Conservation (phyloP, 2,888 invertebrate species). For the Carabus problematicus region DNA sequence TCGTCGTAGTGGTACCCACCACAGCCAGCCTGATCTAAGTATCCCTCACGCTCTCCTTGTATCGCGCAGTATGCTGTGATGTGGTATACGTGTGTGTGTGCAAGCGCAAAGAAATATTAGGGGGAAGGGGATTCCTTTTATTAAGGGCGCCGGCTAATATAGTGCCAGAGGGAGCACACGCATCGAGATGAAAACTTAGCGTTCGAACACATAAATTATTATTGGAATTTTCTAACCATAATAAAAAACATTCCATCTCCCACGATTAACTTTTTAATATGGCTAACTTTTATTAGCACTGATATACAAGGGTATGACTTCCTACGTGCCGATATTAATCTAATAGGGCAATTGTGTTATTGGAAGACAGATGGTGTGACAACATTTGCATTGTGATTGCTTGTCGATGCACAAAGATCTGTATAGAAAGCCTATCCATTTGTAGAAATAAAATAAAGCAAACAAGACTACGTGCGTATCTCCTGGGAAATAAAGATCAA, state of each 20-base stretch:
- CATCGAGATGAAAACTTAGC: constrained; percentile 20
- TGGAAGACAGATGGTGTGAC: background rate
- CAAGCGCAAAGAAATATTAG: constrained; percentile 28
- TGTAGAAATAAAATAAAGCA: no score
- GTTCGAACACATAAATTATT: constrained; percentile 28
- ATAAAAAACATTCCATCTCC: constrained; percentile 33
- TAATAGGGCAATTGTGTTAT: background rate
- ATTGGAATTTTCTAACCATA: constrained; percentile 37
- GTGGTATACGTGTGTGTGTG: constrained; percentile 32
- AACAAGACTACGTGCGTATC: no score
- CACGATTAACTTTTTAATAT: constrained; percentile 28
- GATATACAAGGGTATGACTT: background rate
- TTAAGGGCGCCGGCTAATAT: constrained; percentile 53
- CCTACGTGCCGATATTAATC: background rate
- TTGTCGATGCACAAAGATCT: background rate
- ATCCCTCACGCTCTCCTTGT: no score
- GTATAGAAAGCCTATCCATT: no score
- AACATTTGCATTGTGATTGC: background rate
- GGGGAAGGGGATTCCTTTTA: constrained; percentile 51
- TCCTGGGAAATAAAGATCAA: no score
- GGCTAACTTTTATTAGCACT: constrained; percentile 27
- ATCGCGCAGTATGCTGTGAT: background rate
- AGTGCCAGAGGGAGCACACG: constrained; percentile 39
- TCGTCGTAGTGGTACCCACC: constrained; percentile 18
- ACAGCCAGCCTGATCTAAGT: constrained; percentile 13